Percentiles rank a stretch among this genome's conserved stretches.
Conservation (phyloP, 2,888 invertebrate species). For the Lepas anatifera region DNA sequence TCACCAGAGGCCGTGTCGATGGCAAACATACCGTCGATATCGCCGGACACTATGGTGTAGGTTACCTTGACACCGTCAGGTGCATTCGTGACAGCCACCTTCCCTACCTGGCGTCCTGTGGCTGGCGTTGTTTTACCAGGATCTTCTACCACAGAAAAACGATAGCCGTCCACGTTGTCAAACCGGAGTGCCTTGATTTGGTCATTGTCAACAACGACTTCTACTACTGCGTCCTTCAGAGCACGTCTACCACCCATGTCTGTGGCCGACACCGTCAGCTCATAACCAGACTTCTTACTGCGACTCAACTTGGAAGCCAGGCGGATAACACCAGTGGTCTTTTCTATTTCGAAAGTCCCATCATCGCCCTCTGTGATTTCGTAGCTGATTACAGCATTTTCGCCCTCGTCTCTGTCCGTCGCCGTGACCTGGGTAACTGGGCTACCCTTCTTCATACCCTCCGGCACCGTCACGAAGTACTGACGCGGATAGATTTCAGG, state of each 20-base stretch:
- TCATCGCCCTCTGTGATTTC: slow-evolving; percentile 54
- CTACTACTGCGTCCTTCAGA: slow-evolving; percentile 56
- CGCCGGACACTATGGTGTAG: slow-evolving; percentile 70
- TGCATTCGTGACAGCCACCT: slow-evolving; percentile 42
- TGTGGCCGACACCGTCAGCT: slow-evolving; percentile 61
- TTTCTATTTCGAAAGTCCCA: slow-evolving; percentile 65
- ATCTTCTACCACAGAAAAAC: slow-evolving; percentile 73
- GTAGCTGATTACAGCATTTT: slow-evolving; percentile 69
- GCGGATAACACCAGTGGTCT: slow-evolving; percentile 59
- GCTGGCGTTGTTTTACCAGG: slow-evolving; percentile 46
- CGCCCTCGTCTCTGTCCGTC: slow-evolving; percentile 73
- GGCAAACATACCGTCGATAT: slow-evolving; percentile 54
- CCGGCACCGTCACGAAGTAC: slow-evolving; percentile 65
- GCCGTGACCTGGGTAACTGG: slow-evolving; percentile 63
- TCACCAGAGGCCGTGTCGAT: slow-evolving; percentile 66
- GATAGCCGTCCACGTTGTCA: slow-evolving; percentile 60
- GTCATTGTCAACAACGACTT: slow-evolving; percentile 44
- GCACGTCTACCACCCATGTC: slow-evolving; percentile 67
- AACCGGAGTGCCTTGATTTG: slow-evolving; percentile 58
- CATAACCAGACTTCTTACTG: slow-evolving; percentile 50
- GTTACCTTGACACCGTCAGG: slow-evolving; percentile 63
- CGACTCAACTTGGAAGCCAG: slow-evolving; percentile 52
- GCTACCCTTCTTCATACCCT: slow-evolving; percentile 51
- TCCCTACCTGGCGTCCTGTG: slow-evolving; percentile 63
- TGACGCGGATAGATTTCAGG: slow-evolving; percentile 82